A percentile compares a stretch with the other conserved stretches of the same genome.
phyloP scores from a whole-genome alignment of 2,888 invertebrate genomes.

The Cerastis leucographa region DNA sequence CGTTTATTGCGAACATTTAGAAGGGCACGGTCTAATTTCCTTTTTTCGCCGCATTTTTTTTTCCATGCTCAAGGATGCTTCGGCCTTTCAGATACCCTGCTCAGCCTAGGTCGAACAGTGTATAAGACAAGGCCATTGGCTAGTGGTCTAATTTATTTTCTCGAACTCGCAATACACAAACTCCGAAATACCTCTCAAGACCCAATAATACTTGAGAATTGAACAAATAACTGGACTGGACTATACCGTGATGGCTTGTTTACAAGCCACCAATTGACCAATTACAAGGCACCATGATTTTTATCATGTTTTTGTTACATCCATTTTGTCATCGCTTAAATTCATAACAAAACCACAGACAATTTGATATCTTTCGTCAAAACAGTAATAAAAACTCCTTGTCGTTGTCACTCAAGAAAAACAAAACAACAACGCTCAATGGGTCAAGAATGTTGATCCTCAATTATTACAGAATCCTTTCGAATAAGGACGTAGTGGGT shows the following conservation, averaged over 20 bases:
- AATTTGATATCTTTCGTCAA: slow-evolving; percentile 11
- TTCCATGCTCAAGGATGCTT: too few relatives aligned
- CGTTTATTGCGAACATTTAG: not conserved
- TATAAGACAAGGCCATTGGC: not conserved
- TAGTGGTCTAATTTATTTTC: not conserved
- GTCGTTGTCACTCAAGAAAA: slow-evolving; percentile 18
- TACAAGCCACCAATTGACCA: not conserved
- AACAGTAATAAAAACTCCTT: slow-evolving; percentile 32
- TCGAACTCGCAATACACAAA: not conserved
- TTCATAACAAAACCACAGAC: not conserved
- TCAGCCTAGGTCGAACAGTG: not conserved
- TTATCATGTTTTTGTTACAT: not conserved
- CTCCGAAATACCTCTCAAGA: not conserved
- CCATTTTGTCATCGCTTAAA: not conserved
- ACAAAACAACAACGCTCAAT: slow-evolving; percentile 40
- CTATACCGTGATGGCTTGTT: not conserved
- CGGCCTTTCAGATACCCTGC: not conserved
- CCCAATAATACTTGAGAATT: slow-evolving; percentile 2
- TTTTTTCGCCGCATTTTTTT: not conserved
- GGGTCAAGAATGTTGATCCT: slow-evolving; percentile 35
- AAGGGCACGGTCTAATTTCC: not conserved
- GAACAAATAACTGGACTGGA: not conserved
- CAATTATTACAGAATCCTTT: slow-evolving; percentile 44
- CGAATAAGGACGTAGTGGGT: slow-evolving; percentile 32
- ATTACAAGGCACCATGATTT: not conserved